These are phyloP conservation scores for Eristalis intricaria DNA, from an alignment of 2,888 invertebrate genomes.

Conservation along the genomic window DNA sequence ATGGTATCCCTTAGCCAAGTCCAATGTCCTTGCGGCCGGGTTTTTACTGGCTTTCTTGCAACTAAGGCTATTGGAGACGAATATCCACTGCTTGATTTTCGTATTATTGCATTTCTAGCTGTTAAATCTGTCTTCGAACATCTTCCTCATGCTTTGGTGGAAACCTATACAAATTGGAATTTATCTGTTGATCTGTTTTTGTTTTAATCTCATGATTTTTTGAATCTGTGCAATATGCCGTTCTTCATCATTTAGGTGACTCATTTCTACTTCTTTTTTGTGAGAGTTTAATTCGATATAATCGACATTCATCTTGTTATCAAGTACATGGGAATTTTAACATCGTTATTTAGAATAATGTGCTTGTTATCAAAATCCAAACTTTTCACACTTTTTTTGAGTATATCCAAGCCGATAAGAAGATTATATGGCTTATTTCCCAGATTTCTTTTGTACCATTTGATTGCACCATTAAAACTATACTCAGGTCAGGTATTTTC, in stretches of 20 bases:
- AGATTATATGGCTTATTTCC: constrained; percentile 48
- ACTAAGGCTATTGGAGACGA: neutral
- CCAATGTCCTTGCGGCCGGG: neutral
- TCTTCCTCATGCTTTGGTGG: too few species aligned
- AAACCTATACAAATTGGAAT: neutral
- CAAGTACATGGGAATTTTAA: too few species aligned
- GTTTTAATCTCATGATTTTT: constrained; percentile 5
- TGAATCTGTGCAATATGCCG: constrained; percentile 11
- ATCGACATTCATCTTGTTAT: neutral
- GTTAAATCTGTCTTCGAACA: neutral
- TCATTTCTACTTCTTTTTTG: constrained; percentile 9
- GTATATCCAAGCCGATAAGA: constrained; percentile 45
- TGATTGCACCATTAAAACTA: neutral
- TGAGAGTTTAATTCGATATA: constrained; percentile 5
- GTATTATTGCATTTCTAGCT: too few species aligned
- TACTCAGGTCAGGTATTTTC: neutral
- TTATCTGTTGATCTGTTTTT: neutral
- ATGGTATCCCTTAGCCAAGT: constrained; percentile 2
- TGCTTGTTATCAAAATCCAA: too few species aligned
- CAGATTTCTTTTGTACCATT: constrained; percentile 14
- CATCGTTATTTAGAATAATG: too few species aligned
- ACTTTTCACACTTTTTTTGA: too few species aligned
- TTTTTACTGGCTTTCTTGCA: neutral
- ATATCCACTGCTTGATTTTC: neutral
- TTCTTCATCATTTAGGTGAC: constrained; percentile 11